These are phyloP conservation scores for Luffia ferchaultella DNA, from an alignment of 2,888 invertebrate species.

Conservation along the genomic window DNA sequence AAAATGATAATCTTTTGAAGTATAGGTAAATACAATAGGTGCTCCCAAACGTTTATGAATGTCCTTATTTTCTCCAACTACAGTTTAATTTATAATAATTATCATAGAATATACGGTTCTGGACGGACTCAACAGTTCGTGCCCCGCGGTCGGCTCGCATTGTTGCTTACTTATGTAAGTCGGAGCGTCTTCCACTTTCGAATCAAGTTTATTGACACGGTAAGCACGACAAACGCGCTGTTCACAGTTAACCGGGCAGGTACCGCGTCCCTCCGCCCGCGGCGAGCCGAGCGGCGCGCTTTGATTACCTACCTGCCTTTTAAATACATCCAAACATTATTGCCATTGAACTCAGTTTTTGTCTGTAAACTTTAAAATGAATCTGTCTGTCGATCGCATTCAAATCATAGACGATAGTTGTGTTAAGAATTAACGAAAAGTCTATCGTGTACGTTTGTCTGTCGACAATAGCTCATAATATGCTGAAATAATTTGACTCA, in stretches of 20 bases:
- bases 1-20: no score
- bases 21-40: no score
- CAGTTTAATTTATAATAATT: no score
- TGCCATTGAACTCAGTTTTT: neutral
- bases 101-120: no score
- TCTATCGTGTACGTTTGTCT: neutral
- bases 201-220: conserved; percentile 67
- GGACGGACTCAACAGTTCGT: neutral
- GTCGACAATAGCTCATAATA: neutral
- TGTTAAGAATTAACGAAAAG: neutral
- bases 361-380: neutral
- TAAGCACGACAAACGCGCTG: conserved; percentile 58
- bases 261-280: neutral
- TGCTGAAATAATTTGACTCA: no score
- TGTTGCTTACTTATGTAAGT: conserved; percentile 62
- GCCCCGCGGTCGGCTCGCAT: conserved; percentile 31
- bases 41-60: no score
- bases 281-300: neutral
- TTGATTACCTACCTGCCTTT: neutral
- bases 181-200: conserved; percentile 65
- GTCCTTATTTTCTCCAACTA: no score
- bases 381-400: no score
- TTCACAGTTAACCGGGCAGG: conserved; percentile 51
- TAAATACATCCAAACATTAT: neutral
- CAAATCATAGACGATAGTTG: neutral